These are phyloP conservation scores for Adelognathus sp. DNA, from an alignment of 2,888 invertebrate genomes.

Conservation along the genomic window DNA sequence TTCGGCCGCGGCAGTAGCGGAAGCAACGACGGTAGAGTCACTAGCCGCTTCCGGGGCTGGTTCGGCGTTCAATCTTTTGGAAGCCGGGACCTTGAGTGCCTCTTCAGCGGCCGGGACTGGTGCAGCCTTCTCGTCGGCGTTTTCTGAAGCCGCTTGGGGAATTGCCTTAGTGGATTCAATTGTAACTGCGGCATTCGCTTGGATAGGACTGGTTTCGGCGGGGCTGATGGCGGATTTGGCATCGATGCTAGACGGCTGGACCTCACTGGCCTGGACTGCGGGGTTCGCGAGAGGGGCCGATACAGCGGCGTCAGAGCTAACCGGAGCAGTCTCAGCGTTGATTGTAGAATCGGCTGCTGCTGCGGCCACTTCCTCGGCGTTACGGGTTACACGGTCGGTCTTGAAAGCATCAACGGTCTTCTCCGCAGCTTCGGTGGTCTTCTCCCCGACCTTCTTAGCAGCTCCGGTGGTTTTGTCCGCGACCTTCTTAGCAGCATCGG, in stretches of 20 bases:
- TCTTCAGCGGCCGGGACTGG: background rate
- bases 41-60: slow-evolving; percentile 38
- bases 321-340: background rate
- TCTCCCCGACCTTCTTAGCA: slow-evolving; percentile 73
- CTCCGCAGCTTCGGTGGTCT: slow-evolving; percentile 69
- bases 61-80: slow-evolving; percentile 20
- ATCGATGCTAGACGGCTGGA: slow-evolving; percentile 41
- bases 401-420: slow-evolving; percentile 44
- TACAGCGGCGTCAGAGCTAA: background rate
- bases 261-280: background rate
- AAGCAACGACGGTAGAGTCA: slow-evolving; percentile 1
- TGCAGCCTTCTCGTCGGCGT: background rate
- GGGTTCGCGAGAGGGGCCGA: background rate
- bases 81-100: background rate
- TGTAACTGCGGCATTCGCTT: background rate
- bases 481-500: no score
- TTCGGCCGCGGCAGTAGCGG: slow-evolving; percentile 9
- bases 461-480: slow-evolving; percentile 64
- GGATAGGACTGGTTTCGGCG: slow-evolving; percentile 17
- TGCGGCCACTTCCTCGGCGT: slow-evolving; percentile 70
- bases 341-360: slow-evolving; percentile 7
- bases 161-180: slow-evolving; percentile 24
- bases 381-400: slow-evolving; percentile 74
- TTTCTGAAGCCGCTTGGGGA: background rate
- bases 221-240: slow-evolving; percentile 36